phyloP scores from a whole-genome alignment of 1,140 invertebrate species.

The Psilanteris sp. region DNA sequence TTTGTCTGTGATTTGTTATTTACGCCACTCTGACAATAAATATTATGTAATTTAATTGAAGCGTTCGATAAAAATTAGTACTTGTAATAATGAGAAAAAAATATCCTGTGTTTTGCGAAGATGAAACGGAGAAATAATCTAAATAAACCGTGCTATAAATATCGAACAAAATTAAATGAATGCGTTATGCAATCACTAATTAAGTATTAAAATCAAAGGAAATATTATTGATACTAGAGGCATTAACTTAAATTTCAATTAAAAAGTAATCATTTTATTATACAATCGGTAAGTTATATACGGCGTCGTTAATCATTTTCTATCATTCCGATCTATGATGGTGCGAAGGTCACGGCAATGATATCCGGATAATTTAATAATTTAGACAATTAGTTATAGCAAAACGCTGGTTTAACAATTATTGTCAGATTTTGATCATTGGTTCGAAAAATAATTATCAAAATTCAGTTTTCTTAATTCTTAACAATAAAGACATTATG shows the following conservation, averaged over 20 bases:
- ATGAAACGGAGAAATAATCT: background rate
- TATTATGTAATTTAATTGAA: constrained; percentile 26
- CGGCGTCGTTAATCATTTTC: constrained; percentile 36
- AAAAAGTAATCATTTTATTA: constrained; percentile 13
- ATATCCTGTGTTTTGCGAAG: constrained; percentile 12
- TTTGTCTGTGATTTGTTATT: too few species aligned
- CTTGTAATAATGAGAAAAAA: background rate
- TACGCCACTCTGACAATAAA: too few species aligned
- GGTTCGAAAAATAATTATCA: too few species aligned
- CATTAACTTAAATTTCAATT: constrained; percentile 14
- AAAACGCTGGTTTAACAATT: too few species aligned
- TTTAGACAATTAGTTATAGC: constrained; percentile 35
- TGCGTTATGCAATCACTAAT: too few species aligned
- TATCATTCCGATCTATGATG: constrained; percentile 31
- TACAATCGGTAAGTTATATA: constrained; percentile 13
- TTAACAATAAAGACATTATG: too few species aligned
- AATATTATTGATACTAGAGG: too few species aligned
- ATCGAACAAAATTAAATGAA: too few species aligned
- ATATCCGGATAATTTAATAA: constrained; percentile 34
- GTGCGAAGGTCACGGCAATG: constrained; percentile 17
- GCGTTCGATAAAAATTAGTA: background rate
- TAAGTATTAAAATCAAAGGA: background rate
- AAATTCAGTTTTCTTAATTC: too few species aligned
- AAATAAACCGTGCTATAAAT: too few species aligned
- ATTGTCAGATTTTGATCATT: too few species aligned